These are phyloP conservation scores for Orientallactaga bullata DNA, from an alignment of 2,113 vertebrate species.

Conservation along the genomic window DNA sequence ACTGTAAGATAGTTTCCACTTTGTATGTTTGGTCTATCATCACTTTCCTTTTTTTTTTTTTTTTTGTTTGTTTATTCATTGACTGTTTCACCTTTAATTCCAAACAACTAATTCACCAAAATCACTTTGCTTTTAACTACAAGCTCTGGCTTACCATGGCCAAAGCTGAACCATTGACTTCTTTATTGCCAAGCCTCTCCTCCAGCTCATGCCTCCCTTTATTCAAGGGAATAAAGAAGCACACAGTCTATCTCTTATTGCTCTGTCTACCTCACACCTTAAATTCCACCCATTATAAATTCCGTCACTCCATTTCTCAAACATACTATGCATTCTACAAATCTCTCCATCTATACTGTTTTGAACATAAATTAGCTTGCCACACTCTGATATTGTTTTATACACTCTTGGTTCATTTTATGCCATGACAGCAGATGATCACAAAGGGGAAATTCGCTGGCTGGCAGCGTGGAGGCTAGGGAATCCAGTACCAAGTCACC, in stretches of 20 bases:
- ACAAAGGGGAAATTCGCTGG: neutral
- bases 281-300: neutral
- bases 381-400: neutral
- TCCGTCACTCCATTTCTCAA: neutral
- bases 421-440: neutral
- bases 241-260: neutral
- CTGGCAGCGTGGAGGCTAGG: neutral
- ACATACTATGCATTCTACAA: neutral
- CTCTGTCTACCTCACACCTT: neutral
- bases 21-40: neutral
- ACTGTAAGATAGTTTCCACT: neutral
- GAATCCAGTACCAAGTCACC: neutral
- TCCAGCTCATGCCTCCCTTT: neutral
- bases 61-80: neutral
- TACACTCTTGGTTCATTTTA: neutral
- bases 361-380: neutral
- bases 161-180: neutral
- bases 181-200: neutral
- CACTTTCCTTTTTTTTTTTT: neutral
- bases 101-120: conserved; percentile 16
- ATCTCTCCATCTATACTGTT: neutral
- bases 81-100: neutral
- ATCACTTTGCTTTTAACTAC: neutral
- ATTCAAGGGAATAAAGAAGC: neutral
- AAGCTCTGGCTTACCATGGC: neutral